phyloP scores from a whole-genome alignment of 2,888 invertebrate species.

The Athripsodes cinereus region DNA sequence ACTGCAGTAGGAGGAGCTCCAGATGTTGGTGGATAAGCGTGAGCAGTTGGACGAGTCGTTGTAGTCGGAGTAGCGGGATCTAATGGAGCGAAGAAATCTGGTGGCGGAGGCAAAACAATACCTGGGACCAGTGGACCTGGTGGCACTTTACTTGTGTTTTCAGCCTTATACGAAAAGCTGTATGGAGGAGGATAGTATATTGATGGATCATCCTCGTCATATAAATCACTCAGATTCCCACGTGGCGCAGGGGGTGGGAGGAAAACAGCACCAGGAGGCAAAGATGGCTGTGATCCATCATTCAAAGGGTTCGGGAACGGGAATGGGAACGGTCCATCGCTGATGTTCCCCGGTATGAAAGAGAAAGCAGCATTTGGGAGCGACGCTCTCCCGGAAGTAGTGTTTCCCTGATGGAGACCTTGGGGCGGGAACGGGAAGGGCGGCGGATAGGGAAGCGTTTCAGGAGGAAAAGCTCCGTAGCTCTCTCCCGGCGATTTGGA shows the following conservation, averaged over 20 bases:
- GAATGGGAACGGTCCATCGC: slow-evolving; percentile 42
- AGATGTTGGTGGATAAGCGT: slow-evolving; percentile 31
- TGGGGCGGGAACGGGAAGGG: slow-evolving; percentile 44
- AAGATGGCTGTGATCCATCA: slow-evolving; percentile 3
- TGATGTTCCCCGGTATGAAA: slow-evolving; percentile 53
- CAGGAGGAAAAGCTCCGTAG: slow-evolving; percentile 48
- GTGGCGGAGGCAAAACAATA: slow-evolving; percentile 81
- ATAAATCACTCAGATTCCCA: slow-evolving; percentile 67
- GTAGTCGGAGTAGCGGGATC: slow-evolving; percentile 46
- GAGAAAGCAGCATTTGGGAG: slow-evolving; percentile 57
- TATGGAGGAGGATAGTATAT: slow-evolving; percentile 89
- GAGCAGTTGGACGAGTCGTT: slow-evolving; percentile 28
- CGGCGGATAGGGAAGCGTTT: slow-evolving; percentile 45
- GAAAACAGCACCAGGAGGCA: slow-evolving; percentile 47
- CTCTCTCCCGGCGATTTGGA: slow-evolving; percentile 59
- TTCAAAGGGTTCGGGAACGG: slow-evolving; percentile 42
- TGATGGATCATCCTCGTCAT: slow-evolving; percentile 87
- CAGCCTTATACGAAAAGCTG: slow-evolving; percentile 76
- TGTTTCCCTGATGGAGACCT: slow-evolving; percentile 59
- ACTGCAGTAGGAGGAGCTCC: slow-evolving; percentile 41
- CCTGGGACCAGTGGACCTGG: slow-evolving; percentile 85
- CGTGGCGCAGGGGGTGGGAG: slow-evolving; percentile 59
- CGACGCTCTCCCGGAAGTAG: slow-evolving; percentile 61
- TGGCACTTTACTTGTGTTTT: slow-evolving; percentile 68
- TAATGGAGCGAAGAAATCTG: slow-evolving; percentile 74